A percentile compares a stretch with the other conserved stretches of the same genome.
Evolutionary conservation across 2,113 vertebrate species (phyloP).

Genomic region (Cairina moschata): DNA sequence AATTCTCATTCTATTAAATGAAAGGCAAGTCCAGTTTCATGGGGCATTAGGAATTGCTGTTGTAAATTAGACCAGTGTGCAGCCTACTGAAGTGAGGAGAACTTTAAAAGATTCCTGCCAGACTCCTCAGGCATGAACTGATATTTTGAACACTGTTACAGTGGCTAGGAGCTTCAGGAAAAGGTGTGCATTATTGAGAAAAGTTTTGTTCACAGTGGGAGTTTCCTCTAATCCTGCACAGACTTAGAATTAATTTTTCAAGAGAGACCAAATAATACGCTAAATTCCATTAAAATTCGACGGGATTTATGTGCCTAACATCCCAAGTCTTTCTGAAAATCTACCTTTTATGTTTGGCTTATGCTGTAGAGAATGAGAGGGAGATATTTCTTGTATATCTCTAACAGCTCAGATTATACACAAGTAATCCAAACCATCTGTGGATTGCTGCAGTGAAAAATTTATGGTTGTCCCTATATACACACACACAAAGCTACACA

Average conservation of each 20-base stretch:
- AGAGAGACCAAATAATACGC: constrained; percentile 13
- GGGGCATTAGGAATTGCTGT: constrained; percentile 9
- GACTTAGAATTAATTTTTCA: constrained; percentile 56
- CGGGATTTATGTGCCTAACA: constrained; percentile 30
- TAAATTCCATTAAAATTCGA: constrained; percentile 39
- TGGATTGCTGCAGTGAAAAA: neutral
- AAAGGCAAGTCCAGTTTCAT: constrained; percentile 47
- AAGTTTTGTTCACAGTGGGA: constrained; percentile 28
- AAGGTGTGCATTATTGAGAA: constrained; percentile 44
- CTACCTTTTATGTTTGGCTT: constrained; percentile 39
- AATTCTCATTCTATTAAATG: constrained; percentile 44
- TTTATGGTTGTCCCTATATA: accelerated
- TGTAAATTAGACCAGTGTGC: constrained; percentile 45
- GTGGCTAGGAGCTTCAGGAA: neutral
- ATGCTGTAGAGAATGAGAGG: neutral
- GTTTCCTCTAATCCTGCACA: constrained; percentile 32
- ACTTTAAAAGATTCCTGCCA: constrained; percentile 26
- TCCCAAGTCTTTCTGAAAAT: constrained; percentile 39
- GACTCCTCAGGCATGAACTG: neutral
- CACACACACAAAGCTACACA: no score
- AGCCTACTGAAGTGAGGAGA: neutral
- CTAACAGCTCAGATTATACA: neutral
- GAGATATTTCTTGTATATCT: constrained; percentile 25
- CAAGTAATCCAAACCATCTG: constrained; percentile 60
- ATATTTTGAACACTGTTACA: neutral